Percentiles rank a stretch among this genome's conserved stretches.
Evolutionary conservation across 2,797 vertebrate genomes (phyloP).

Genomic region (Florisuga fusca): DNA sequence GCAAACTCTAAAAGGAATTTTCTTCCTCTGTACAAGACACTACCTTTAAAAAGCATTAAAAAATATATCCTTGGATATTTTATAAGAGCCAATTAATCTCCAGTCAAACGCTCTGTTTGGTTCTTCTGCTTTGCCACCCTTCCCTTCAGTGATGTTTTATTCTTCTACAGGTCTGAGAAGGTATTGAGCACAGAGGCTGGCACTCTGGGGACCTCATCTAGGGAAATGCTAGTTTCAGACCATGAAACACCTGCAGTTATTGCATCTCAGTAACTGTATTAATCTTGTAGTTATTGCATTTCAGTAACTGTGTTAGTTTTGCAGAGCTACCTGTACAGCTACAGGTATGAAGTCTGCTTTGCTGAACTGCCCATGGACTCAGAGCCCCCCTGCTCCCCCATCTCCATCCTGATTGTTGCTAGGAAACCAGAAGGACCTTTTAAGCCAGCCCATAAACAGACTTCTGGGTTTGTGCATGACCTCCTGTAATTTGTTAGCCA

Average conservation of each 20-base stretch:
- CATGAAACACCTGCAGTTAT: not conserved
- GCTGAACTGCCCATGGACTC: not conserved
- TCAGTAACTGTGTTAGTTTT: slow-evolving; percentile 36
- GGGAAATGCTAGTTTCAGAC: not conserved
- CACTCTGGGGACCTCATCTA: not conserved
- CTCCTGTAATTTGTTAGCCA: not conserved
- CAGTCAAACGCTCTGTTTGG: not conserved
- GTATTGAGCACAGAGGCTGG: not conserved
- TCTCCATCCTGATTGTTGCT: slow-evolving; percentile 40
- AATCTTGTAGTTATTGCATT: slow-evolving; percentile 65
- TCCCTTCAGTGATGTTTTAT: not conserved
- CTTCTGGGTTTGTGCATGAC: slow-evolving; percentile 19
- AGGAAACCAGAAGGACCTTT: slow-evolving; percentile 23
- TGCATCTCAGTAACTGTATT: slow-evolving; percentile 38
- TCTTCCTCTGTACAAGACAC: not conserved
- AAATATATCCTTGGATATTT: not conserved
- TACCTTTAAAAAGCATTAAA: not conserved
- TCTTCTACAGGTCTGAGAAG: not conserved
- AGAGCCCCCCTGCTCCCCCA: slow-evolving; percentile 4
- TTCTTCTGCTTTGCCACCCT: not conserved
- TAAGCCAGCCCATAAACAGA: slow-evolving; percentile 2
- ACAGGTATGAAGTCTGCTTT: slow-evolving; percentile 10
- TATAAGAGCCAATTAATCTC: not conserved
- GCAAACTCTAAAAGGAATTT: not conserved
- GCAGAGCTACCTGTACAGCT: slow-evolving; percentile 12